Evolutionary conservation across 2,888 invertebrate species (phyloP).

Genomic region (Euzophera pinguis): DNA sequence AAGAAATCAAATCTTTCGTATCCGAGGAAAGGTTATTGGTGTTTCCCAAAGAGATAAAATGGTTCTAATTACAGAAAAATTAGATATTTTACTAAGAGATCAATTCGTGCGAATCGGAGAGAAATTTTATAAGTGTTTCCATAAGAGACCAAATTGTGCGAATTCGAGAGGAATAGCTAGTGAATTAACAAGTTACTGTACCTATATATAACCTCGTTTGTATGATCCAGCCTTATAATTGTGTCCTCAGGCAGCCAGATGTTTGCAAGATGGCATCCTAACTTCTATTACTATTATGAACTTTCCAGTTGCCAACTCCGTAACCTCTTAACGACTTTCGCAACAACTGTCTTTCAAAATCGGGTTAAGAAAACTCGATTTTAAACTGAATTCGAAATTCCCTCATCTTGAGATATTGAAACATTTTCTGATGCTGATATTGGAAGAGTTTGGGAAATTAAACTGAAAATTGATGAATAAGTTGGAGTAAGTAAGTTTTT

Average conservation of each 20-base stretch:
- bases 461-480: neutral
- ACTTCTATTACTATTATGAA: constrained; percentile 9
- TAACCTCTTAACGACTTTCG: constrained; percentile 16
- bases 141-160: no score
- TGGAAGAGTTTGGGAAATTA: neutral
- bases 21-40: no score
- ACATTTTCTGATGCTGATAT: constrained; percentile 2
- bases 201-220: neutral
- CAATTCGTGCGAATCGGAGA: no score
- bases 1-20: no score
- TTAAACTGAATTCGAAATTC: constrained; percentile 5
- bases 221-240: constrained; percentile 3
- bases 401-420: constrained; percentile 3
- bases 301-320: constrained; percentile 12
- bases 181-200: no score
- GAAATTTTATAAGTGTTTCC: no score
- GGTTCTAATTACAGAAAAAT: no score
- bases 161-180: no score
- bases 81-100: no score
- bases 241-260: constrained; percentile 10
- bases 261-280: constrained; percentile 8
- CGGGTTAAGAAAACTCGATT: constrained; percentile 15
- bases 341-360: constrained; percentile 18
- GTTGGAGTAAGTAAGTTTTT: no score
- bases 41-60: no score